Percentiles rank a stretch among this genome's conserved stretches.
These are phyloP conservation scores for Drosophila trichaetosa DNA, from an alignment of 2,888 invertebrate genomes.

Conservation along the genomic window DNA sequence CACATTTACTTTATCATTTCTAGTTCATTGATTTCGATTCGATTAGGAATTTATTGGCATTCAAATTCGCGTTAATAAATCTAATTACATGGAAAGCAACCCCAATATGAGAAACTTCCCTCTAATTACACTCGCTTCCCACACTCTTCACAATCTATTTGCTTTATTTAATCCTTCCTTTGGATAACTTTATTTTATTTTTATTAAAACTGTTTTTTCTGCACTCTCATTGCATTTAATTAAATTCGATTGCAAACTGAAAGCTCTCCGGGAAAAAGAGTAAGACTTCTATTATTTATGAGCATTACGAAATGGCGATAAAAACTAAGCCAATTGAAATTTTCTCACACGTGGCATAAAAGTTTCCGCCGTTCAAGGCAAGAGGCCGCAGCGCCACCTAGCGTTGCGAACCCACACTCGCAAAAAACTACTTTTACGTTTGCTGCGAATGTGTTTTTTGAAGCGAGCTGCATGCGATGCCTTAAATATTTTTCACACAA, in stretches of 20 bases:
- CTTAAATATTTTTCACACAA: conserved; percentile 51
- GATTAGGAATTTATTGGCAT: conserved; percentile 1
- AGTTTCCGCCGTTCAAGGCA: conserved; percentile 37
- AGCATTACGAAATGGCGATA: conserved; percentile 25
- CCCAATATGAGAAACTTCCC: neutral
- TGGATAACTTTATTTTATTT: conserved; percentile 13
- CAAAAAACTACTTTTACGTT: conserved; percentile 49
- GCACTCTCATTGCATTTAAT: conserved; percentile 40
- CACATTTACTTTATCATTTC: neutral
- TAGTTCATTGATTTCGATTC: conserved; percentile 5
- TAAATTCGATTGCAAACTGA: conserved; percentile 38
- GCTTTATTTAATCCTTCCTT: conserved; percentile 33
- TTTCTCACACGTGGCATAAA: conserved; percentile 63
- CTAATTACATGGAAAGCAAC: conserved; percentile 28
- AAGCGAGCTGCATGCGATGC: conserved; percentile 44
- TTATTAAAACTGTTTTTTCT: conserved; percentile 3
- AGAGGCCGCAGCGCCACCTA: conserved; percentile 46
- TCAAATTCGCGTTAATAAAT: conserved; percentile 34
- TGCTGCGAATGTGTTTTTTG: conserved; percentile 21
- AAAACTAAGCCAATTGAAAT: conserved; percentile 69
- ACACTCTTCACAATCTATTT: conserved; percentile 13
- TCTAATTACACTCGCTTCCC: neutral
- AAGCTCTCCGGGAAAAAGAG: neutral
- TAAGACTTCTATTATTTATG: conserved; percentile 54
- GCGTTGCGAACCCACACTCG: conserved; percentile 20